Evolutionary conservation across 1,140 invertebrate genomes (phyloP).

Genomic region (Papilio aristodemus): DNA sequence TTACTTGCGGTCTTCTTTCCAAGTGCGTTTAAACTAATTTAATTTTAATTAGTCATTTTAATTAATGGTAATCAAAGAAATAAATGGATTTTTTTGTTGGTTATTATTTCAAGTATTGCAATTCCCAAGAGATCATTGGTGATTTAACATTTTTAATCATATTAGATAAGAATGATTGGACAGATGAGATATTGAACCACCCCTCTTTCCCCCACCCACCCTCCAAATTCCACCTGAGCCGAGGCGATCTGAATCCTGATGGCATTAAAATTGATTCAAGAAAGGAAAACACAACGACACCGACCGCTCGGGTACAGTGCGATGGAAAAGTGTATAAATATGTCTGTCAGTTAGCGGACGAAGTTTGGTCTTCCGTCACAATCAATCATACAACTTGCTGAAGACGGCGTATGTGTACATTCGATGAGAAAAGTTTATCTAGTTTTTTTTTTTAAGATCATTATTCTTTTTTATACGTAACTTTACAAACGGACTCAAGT

Average conservation of each 20-base stretch:
- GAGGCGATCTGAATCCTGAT: constrained; percentile 6
- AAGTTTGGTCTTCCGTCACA: constrained; percentile 34
- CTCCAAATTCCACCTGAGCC: constrained; percentile 13
- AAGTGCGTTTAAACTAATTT: too few relatives aligned
- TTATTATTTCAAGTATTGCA: not conserved
- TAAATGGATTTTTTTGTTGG: too few relatives aligned
- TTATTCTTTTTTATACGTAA: too few relatives aligned
- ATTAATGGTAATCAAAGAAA: too few relatives aligned
- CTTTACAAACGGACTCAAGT: too few relatives aligned
- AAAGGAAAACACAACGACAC: constrained; percentile 28
- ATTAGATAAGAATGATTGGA: constrained; percentile 27
- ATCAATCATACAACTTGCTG: constrained; percentile 32
- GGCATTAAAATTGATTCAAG: constrained; percentile 27
- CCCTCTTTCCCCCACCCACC: not conserved
- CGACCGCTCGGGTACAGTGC: constrained; percentile 24
- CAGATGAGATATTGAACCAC: constrained; percentile 14
- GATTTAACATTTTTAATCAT: constrained; percentile 11
- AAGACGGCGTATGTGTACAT: constrained; percentile 23
- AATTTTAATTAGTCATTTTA: too few relatives aligned
- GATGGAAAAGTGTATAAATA: constrained; percentile 34
- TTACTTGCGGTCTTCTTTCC: too few relatives aligned
- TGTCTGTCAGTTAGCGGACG: constrained; percentile 28
- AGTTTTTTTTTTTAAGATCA: not conserved
- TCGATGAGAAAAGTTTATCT: constrained; percentile 19
- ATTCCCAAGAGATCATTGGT: not conserved